phyloP scores from a whole-genome alignment of 2,797 vertebrate species.

The Lepilemur ruficaudatus region DNA sequence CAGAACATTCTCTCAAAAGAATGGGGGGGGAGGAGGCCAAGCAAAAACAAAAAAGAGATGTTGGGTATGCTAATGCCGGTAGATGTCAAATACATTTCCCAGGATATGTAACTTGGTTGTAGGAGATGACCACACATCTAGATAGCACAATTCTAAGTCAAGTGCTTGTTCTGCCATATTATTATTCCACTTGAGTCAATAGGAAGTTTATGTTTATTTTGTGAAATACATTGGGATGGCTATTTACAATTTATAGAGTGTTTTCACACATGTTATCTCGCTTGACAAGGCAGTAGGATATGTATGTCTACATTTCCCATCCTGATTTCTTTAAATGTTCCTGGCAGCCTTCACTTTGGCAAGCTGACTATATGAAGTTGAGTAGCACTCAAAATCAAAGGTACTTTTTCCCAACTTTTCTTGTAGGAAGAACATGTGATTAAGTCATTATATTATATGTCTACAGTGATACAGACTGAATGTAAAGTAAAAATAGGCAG shows the following conservation, averaged over 20 bases:
- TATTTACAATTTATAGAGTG: background rate
- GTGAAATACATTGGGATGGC: background rate
- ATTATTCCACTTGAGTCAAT: background rate
- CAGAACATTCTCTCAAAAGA: background rate
- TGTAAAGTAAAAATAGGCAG: slow-evolving; percentile 42
- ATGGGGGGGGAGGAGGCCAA: background rate
- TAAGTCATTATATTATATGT: slow-evolving; percentile 20
- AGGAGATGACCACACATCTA: background rate
- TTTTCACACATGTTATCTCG: background rate
- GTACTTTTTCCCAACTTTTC: background rate
- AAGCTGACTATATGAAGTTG: background rate
- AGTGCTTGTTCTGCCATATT: background rate
- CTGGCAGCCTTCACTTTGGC: background rate
- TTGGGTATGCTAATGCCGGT: background rate
- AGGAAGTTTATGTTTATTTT: background rate
- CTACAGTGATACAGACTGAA: slow-evolving; percentile 1
- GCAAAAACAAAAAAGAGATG: background rate
- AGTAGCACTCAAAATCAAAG: slow-evolving; percentile 1
- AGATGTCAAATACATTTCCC: background rate
- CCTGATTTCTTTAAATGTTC: background rate
- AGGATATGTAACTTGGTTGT: background rate
- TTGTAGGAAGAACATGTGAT: slow-evolving; percentile 29
- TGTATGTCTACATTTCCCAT: background rate
- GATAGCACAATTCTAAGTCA: background rate
- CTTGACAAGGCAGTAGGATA: background rate